Base-by-base conservation (phyloP, 23 tunicate species). In the Ciona savignyi region DNA sequence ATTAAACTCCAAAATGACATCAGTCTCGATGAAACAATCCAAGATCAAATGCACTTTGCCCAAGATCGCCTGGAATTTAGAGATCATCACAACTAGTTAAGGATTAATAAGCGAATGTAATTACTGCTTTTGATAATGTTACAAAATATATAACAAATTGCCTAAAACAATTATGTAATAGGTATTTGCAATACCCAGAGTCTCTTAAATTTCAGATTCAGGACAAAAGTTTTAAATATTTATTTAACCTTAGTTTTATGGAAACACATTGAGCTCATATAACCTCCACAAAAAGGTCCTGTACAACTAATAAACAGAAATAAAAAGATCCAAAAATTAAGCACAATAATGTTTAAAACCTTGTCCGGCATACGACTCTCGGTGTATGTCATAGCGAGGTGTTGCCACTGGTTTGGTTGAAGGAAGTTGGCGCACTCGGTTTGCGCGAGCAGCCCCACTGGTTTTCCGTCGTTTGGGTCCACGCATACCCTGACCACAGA, bases 31-130 rank as follows among this genome's bases (percentile, higher is more conserved):
- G 62, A 87, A 78, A 30, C 97, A 90, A 34, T 90, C 83, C 27
- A 83, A 69, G 25, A 90, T 78, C 0, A 79, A 65, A 34, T 90
- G 89, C 21, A 90, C 97, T 75, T 90, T 90, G 25, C 97, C 97
- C 32, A 90, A 71, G 27, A 90, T 79, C 2, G 89, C 63, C 97
- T 90, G 70, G 27, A 56, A 71, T 21, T 70, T n/a, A n/a, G n/a
- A n/a, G n/a, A n/a, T n/a, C n/a, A n/a, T n/a, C n/a, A n/a, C n/a
- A n/a, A n/a, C n/a, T n/a, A n/a, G n/a, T n/a, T n/a, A n/a, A n/a
- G n/a, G n/a, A n/a, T n/a, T n/a, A n/a, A n/a, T n/a, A n/a, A n/a
- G n/a, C n/a, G n/a, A n/a, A n/a, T n/a, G n/a, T n/a, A n/a, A n/a
- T n/a, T n/a, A n/a, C n/a, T n/a, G n/a, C n/a, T n/a, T n/a, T n/a